A percentile compares a stretch with the other conserved stretches of the same genome.
These are phyloP conservation scores for Elephas maximus DNA, from an alignment of 2,113 vertebrate species.

Conservation along the genomic window DNA sequence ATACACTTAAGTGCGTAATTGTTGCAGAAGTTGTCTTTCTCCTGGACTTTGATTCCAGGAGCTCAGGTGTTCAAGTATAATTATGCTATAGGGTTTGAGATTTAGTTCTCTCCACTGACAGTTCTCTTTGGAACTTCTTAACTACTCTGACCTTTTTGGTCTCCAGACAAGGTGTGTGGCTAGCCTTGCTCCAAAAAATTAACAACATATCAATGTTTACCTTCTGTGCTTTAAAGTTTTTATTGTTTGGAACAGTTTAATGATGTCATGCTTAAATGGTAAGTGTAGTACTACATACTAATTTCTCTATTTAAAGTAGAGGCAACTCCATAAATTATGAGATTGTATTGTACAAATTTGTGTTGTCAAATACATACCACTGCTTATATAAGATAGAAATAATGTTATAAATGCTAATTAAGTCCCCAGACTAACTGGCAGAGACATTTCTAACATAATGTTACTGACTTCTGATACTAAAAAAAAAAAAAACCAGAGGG, in stretches of 20 bases:
- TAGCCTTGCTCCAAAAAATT: not conserved
- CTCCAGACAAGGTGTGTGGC: not conserved
- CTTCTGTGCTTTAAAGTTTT: conserved; percentile 38
- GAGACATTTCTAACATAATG: not conserved
- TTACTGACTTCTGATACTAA: not conserved
- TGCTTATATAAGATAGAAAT: conserved; percentile 27
- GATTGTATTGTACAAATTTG: not conserved
- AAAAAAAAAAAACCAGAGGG: no score
- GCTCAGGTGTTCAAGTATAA: not conserved
- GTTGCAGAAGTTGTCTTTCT: conserved; percentile 7
- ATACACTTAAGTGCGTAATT: not conserved
- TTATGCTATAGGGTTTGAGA: not conserved
- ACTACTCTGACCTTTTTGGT: not conserved
- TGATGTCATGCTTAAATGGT: conserved; percentile 43
- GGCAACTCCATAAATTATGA: not conserved
- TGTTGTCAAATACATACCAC: conserved; percentile 19
- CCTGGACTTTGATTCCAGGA: conserved; percentile 35
- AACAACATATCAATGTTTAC: not conserved
- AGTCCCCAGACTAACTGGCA: not conserved
- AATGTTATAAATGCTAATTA: conserved; percentile 5
- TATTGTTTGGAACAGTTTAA: conserved; percentile 41
- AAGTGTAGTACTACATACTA: not conserved
- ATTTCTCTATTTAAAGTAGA: conserved; percentile 9
- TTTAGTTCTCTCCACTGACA: conserved; percentile 52
- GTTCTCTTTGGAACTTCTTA: not conserved